phyloP scores from a whole-genome alignment of 1,140 invertebrate species.

The Epicauta chinensis region DNA sequence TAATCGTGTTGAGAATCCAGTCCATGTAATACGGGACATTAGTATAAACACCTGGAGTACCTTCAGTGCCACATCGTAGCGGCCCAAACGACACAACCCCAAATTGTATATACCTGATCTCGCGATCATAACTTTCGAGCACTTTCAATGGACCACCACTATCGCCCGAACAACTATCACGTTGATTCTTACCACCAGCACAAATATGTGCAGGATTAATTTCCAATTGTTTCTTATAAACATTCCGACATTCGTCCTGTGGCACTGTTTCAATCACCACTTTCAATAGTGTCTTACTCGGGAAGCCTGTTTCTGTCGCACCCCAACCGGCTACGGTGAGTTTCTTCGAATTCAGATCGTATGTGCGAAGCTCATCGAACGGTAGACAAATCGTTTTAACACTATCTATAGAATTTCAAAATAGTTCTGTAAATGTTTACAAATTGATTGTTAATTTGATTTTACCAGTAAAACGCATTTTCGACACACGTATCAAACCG shows the following conservation, averaged over 20 bases:
- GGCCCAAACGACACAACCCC: slow-evolving; percentile 51
- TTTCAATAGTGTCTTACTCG: slow-evolving; percentile 45
- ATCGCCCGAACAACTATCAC: slow-evolving; percentile 44
- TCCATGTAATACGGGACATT: slow-evolving; percentile 53
- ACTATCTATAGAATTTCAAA: slow-evolving; percentile 36
- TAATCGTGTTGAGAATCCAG: slow-evolving; percentile 49
- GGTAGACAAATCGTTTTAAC: slow-evolving; percentile 55
- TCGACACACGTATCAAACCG: slow-evolving; percentile 51
- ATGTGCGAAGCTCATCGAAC: slow-evolving; percentile 33
- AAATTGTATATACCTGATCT: slow-evolving; percentile 33
- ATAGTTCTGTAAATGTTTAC: too few species aligned
- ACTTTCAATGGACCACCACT: slow-evolving; percentile 37
- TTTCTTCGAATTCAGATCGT: slow-evolving; percentile 30
- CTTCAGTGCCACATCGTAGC: slow-evolving; percentile 45
- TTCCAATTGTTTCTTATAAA: too few species aligned
- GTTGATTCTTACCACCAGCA: slow-evolving; percentile 50
- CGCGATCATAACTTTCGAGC: slow-evolving; percentile 22
- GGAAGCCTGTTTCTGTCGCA: slow-evolving; percentile 46
- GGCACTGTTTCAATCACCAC: slow-evolving; percentile 44
- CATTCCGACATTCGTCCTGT: slow-evolving; percentile 23
- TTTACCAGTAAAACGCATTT: slow-evolving; percentile 10
- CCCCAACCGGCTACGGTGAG: slow-evolving; percentile 56
- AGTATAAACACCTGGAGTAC: slow-evolving; percentile 58
- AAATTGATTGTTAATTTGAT: slow-evolving; percentile 4
- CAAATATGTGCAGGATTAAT: slow-evolving; percentile 48